These are phyloP conservation scores for Sebastes iracundus DNA, from an alignment of 2,797 vertebrate genomes.

Conservation along the genomic window DNA sequence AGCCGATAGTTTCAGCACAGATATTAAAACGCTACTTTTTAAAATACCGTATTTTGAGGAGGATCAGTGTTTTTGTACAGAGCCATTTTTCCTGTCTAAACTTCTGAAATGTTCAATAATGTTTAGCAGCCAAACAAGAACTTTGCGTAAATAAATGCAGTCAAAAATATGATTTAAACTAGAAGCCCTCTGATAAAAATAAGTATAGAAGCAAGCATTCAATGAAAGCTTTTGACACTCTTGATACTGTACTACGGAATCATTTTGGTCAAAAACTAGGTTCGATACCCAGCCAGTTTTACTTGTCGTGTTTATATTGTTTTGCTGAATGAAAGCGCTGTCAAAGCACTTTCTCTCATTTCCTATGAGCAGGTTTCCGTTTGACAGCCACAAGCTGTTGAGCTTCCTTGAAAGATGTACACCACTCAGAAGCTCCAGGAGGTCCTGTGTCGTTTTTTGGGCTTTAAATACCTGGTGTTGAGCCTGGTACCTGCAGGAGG, in stretches of 20 bases:
- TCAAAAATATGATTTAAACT: not conserved
- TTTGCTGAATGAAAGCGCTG: constrained; percentile 10
- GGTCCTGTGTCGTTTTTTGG: not conserved
- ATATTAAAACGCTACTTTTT: not conserved
- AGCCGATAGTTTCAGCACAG: not conserved
- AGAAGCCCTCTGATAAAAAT: not conserved
- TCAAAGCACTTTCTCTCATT: constrained; percentile 29
- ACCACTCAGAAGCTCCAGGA: not conserved
- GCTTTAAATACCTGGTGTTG: not conserved
- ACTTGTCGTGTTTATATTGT: not conserved
- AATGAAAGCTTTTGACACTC: not conserved
- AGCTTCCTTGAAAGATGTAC: not conserved
- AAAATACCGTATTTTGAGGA: not conserved
- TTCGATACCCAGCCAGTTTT: not conserved
- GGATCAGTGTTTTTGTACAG: not conserved
- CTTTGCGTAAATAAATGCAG: not conserved
- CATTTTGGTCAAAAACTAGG: not conserved
- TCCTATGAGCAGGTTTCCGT: constrained; percentile 46
- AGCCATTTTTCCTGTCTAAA: not conserved
- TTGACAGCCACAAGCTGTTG: constrained; percentile 7
- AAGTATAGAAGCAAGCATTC: not conserved
- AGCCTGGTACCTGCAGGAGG: constrained; percentile 20
- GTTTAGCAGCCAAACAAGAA: not conserved
- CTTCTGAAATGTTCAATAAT: not conserved
- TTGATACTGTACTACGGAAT: not conserved